phyloP scores from a whole-genome alignment of 2,797 vertebrate genomes.

The Phylloscopus collybita region DNA sequence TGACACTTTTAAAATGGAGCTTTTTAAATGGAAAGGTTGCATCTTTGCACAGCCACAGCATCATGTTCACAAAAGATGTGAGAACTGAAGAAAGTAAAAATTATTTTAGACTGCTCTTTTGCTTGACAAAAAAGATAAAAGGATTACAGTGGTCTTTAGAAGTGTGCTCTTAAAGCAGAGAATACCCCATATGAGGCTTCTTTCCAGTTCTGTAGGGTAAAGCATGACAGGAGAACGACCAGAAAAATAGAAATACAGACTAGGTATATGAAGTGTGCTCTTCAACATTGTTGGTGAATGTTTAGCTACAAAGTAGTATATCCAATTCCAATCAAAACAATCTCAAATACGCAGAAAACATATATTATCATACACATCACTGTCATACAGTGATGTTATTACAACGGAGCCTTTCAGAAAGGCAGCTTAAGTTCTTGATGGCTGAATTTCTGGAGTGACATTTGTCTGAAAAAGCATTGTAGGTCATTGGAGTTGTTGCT shows the following conservation, averaged over 20 bases:
- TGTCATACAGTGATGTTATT: not conserved
- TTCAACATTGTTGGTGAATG: not conserved
- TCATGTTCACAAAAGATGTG: not conserved
- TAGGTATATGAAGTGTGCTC: not conserved
- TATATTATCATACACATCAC: not conserved
- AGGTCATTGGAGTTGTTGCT: not conserved
- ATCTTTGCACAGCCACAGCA: no score
- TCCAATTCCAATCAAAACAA: not conserved
- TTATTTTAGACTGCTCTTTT: not conserved
- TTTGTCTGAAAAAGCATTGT: not conserved
- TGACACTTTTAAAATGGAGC: not conserved
- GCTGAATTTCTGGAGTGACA: not conserved
- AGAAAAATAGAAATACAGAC: not conserved
- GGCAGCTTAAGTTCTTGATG: not conserved
- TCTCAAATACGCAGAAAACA: not conserved
- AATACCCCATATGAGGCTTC: not conserved
- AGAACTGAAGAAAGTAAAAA: not conserved
- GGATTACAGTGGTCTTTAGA: not conserved
- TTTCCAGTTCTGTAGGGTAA: not conserved
- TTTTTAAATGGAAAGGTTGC: not conserved
- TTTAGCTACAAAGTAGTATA: not conserved
- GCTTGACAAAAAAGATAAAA: not conserved
- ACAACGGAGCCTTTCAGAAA: not conserved
- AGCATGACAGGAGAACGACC: not conserved
- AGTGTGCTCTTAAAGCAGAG: not conserved